Conservation (phyloP, 2,797 vertebrate species). For the Cuniculus paca region DNA sequence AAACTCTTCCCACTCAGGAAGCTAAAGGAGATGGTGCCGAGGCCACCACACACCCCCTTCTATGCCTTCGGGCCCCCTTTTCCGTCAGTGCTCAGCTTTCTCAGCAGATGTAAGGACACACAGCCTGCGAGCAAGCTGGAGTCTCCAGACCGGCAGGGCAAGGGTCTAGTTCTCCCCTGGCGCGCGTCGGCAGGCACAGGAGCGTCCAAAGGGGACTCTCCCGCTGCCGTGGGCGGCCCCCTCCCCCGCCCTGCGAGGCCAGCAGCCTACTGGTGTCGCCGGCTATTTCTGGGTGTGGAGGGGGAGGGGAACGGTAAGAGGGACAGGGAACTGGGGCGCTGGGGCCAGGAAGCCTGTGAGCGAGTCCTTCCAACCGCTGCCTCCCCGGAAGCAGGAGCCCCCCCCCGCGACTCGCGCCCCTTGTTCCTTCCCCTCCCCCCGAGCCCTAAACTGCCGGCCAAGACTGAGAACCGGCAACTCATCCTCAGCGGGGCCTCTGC, state of each 20-base stretch:
- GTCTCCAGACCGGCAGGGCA: neutral
- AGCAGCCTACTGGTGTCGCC: slow-evolving; percentile 62
- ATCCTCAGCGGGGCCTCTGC: neutral
- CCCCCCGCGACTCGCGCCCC: neutral
- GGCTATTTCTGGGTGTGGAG: slow-evolving; percentile 86
- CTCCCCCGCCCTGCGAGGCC: slow-evolving; percentile 47
- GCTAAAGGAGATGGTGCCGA: neutral
- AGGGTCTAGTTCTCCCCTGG: neutral
- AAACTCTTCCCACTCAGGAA: neutral
- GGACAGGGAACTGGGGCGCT: slow-evolving; percentile 80
- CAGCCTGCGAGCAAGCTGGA: neutral
- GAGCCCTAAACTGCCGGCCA: neutral
- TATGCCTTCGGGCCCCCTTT: neutral
- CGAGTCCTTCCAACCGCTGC: neutral
- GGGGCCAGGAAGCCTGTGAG: slow-evolving; percentile 52
- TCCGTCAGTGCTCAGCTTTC: slow-evolving; percentile 5
- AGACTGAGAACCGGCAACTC: slow-evolving; percentile 49
- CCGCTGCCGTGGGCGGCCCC: neutral
- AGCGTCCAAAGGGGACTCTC: neutral
- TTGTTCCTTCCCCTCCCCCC: neutral
- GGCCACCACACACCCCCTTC: neutral
- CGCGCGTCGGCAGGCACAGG: neutral
- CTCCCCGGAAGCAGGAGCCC: neutral
- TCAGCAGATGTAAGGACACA: slow-evolving; percentile 16
- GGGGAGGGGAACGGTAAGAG: slow-evolving; percentile 81